These are phyloP conservation scores for Diorhabda sublineata DNA, from an alignment of 1,140 invertebrate genomes.

Conservation along the genomic window DNA sequence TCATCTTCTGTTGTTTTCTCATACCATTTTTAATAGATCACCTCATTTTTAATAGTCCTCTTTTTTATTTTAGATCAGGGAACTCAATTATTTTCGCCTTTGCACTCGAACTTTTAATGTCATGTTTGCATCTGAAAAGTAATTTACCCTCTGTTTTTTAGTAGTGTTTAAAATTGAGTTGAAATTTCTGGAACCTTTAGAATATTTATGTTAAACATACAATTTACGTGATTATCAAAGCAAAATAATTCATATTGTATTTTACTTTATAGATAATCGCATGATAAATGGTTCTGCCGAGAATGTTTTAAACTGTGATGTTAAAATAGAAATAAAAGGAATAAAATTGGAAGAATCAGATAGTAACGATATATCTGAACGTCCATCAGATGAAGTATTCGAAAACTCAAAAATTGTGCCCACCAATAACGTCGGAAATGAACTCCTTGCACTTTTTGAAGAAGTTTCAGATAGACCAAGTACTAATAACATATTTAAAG, in stretches of 20 bases:
- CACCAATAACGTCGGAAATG: conserved; percentile 5
- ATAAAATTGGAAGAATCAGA: conserved; percentile 4
- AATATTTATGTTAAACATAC: neutral
- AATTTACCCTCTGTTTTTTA: neutral
- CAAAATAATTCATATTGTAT: neutral
- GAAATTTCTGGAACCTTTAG: neutral
- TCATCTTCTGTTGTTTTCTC: too few relatives aligned
- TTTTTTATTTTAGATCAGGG: neutral
- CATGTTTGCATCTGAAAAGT: neutral
- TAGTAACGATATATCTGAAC: neutral
- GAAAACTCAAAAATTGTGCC: too few relatives aligned
- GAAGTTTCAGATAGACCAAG: neutral
- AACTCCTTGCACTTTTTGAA: conserved; percentile 3
- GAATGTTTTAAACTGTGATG: conserved; percentile 4
- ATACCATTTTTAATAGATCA: neutral
- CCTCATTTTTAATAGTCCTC: neutral
- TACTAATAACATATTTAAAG: neutral
- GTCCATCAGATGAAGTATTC: neutral
- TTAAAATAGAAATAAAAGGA: neutral
- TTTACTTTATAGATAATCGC: neutral
- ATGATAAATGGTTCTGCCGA: neutral
- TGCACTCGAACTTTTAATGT: neutral
- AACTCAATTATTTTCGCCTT: neutral
- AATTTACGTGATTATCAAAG: neutral
- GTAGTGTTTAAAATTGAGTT: neutral